These are phyloP conservation scores for Cerastis rubricosa DNA, from an alignment of 2,888 invertebrate species.

Conservation along the genomic window DNA sequence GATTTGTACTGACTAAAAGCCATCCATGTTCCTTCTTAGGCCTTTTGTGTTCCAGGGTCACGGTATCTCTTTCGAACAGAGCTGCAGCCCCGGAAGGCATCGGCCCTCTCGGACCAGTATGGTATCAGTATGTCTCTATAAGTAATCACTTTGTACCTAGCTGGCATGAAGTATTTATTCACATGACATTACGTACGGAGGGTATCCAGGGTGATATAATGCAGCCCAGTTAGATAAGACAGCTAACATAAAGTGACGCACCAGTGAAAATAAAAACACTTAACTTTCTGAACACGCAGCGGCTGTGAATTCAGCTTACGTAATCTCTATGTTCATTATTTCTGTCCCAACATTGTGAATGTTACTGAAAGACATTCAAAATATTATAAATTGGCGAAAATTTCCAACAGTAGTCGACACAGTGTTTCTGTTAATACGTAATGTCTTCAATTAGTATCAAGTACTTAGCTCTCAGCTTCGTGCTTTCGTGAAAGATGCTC, in stretches of 20 bases:
- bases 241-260: slow-evolving; percentile 13
- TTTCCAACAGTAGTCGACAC: background rate
- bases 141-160: background rate
- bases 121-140: background rate
- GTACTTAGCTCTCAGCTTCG: slow-evolving; percentile 13
- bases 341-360: slow-evolving; percentile 20
- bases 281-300: slow-evolving; percentile 29
- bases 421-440: slow-evolving; percentile 21
- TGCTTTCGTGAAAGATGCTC: slow-evolving; percentile 19
- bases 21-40: too few relatives aligned
- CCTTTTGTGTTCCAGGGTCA: too few relatives aligned
- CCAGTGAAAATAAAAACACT: slow-evolving; percentile 8
- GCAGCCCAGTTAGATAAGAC: slow-evolving; percentile 9
- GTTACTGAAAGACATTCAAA: slow-evolving; percentile 21
- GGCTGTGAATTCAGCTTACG: slow-evolving; percentile 27
- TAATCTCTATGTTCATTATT: slow-evolving; percentile 23
- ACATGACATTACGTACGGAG: background rate
- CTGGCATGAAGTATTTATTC: background rate
- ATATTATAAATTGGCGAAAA: slow-evolving; percentile 29
- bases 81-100: too few relatives aligned
- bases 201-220: slow-evolving; percentile 2
- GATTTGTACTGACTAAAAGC: too few relatives aligned
- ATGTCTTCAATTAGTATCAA: background rate
- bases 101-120: too few relatives aligned
- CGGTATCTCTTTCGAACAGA: too few relatives aligned